Evolutionary conservation across 2,888 invertebrate species (phyloP).

Genomic region (Lithophane socia): DNA sequence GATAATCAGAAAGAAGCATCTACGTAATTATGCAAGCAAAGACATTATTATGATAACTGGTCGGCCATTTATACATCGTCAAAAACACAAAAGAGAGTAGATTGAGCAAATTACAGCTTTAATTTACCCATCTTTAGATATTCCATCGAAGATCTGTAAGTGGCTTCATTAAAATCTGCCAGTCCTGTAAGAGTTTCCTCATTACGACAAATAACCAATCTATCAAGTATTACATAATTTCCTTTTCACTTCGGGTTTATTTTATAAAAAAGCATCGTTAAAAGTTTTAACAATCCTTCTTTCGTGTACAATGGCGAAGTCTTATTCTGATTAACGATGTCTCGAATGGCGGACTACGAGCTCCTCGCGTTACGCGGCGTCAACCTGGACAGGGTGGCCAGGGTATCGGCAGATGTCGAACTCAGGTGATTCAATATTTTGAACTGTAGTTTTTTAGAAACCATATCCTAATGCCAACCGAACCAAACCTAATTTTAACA

Average conservation of each 20-base stretch:
- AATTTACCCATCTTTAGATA: neutral
- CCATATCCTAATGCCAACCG: neutral
- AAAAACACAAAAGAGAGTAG: neutral
- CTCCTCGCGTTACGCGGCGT: conserved; percentile 48
- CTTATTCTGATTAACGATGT: conserved; percentile 64
- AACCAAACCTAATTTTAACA: too few relatives aligned
- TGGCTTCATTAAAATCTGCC: conserved; percentile 42
- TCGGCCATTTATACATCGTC: neutral
- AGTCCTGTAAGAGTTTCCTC: conserved; percentile 33
- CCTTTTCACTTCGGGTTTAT: conserved; percentile 36
- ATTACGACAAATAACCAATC: conserved; percentile 60
- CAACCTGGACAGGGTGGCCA: conserved; percentile 48
- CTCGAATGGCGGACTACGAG: conserved; percentile 50
- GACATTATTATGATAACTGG: neutral
- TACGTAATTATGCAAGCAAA: neutral
- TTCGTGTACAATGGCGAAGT: conserved; percentile 55
- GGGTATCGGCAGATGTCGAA: neutral
- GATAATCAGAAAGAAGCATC: neutral
- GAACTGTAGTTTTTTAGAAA: neutral
- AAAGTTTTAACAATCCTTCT: conserved; percentile 66
- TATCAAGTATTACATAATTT: conserved; percentile 56
- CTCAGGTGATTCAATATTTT: neutral
- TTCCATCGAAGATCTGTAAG: neutral
- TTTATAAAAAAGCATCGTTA: conserved; percentile 62
- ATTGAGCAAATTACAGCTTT: neutral